Percentiles rank a stretch among this genome's conserved stretches.
Conservation (phyloP, 2,888 invertebrate species). For the Troilus luridus region DNA sequence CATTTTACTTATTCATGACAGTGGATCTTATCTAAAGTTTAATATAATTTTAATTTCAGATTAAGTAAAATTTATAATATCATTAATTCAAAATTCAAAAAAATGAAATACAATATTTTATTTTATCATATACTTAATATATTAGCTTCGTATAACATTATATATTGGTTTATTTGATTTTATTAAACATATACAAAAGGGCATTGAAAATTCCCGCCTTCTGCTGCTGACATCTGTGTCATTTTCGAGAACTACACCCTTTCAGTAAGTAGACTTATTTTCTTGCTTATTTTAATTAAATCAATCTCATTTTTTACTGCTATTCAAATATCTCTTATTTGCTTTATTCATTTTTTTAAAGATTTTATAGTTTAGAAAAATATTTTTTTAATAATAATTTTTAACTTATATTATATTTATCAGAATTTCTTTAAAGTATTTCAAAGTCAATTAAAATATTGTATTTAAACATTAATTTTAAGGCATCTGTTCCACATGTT, state of each 20-base stretch:
- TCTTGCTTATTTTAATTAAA: not conserved
- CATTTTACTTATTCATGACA: not conserved
- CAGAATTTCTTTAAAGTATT: not conserved
- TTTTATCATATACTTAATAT: not conserved
- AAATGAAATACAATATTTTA: not conserved
- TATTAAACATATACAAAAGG: not conserved
- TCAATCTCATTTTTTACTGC: not conserved
- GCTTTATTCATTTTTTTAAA: too few species aligned
- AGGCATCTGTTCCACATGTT: too few species aligned
- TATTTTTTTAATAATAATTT: too few species aligned
- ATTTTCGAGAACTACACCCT: not conserved
- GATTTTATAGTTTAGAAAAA: too few species aligned
- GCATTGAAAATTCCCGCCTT: not conserved
- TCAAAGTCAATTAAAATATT: not conserved
- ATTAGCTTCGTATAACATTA: not conserved
- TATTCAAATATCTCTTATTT: not conserved
- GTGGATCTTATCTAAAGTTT: not conserved
- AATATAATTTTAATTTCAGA: not conserved
- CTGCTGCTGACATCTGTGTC: not conserved
- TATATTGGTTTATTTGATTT: not conserved
- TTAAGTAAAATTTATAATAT: not conserved
- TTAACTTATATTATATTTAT: not conserved
- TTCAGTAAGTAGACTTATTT: not conserved
- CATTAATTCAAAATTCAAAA: not conserved
- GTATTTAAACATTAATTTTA: not conserved